Percentiles rank a stretch among this genome's conserved stretches.
These are phyloP conservation scores for Aporrectodea caliginosa DNA, from an alignment of 1,140 invertebrate species.

Conservation along the genomic window DNA sequence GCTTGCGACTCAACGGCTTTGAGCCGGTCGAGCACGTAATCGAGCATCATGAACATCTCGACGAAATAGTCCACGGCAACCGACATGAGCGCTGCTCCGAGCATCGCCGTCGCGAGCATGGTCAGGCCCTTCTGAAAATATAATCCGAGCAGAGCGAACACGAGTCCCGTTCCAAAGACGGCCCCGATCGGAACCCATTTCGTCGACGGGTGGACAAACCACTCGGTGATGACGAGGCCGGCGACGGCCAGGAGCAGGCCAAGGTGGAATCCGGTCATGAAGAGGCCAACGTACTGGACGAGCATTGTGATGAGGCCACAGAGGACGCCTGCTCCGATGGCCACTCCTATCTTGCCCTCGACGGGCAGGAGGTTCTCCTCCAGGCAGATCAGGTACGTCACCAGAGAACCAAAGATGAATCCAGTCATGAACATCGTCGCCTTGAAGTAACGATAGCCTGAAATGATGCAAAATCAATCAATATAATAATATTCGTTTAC, in stretches of 20 bases:
- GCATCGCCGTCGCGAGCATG: conserved; percentile 71
- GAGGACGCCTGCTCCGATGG: conserved; percentile 69
- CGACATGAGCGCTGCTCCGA: conserved; percentile 70
- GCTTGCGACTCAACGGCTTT: conserved; percentile 41
- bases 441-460: conserved; percentile 83
- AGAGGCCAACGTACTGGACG: conserved; percentile 76
- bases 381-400: conserved; percentile 73
- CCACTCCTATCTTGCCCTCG: conserved; percentile 71
- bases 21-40: conserved; percentile 66
- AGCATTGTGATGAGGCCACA: conserved; percentile 75
- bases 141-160: conserved; percentile 69
- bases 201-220: conserved; percentile 53
- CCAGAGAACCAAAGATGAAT: conserved; percentile 75
- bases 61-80: conserved; percentile 73
- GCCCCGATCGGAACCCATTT: conserved; percentile 69
- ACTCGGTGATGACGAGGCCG: conserved; percentile 51
- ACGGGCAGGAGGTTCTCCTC: conserved; percentile 70
- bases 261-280: conserved; percentile 76
- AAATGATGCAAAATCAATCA: no score
- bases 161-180: conserved; percentile 64
- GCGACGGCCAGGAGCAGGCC: conserved; percentile 64
- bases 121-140: conserved; percentile 72
- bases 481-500: no score
- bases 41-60: conserved; percentile 64
- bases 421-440: conserved; percentile 85